Percentiles rank a stretch among this genome's conserved stretches.
Conservation (phyloP, 2,113 vertebrate genomes). For the Gila orcuttii region DNA sequence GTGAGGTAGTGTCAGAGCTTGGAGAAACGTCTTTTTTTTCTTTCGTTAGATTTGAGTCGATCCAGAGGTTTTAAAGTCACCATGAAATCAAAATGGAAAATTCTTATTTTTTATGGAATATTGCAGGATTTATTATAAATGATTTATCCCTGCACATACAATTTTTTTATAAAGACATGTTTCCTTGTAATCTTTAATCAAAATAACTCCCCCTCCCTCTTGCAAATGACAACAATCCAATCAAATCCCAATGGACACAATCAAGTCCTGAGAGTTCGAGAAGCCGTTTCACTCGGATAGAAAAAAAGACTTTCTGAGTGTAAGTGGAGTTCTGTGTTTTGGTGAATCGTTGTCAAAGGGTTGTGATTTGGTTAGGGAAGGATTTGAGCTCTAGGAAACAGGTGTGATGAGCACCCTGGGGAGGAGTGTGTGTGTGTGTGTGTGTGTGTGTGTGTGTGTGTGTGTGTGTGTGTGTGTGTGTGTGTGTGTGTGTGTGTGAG, state of each 20-base stretch:
- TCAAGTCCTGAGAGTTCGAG: too few species aligned
- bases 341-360: slow-evolving; percentile 16
- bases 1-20: not conserved
- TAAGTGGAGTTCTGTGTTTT: not conserved
- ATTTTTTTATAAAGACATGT: too few species aligned
- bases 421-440: not conserved
- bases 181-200: too few species aligned
- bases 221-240: too few species aligned
- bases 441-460: not conserved
- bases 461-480: not conserved
- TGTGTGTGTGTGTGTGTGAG: not conserved
- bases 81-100: too few species aligned
- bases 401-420: slow-evolving; percentile 69
- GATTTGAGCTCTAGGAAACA: slow-evolving; percentile 61
- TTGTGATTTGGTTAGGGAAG: slow-evolving; percentile 14
- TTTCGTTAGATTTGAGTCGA: not conserved
- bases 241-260: too few species aligned
- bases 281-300: not conserved
- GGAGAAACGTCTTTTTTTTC: not conserved
- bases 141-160: too few species aligned
- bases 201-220: too few species aligned
- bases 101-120: too few species aligned
- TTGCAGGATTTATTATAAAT: too few species aligned
- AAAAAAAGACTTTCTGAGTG: too few species aligned
- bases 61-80: not conserved